A percentile compares a stretch with the other conserved stretches of the same genome.
phyloP scores from a whole-genome alignment of 2,113 vertebrate genomes.

The Genyomyrus donnyi region DNA sequence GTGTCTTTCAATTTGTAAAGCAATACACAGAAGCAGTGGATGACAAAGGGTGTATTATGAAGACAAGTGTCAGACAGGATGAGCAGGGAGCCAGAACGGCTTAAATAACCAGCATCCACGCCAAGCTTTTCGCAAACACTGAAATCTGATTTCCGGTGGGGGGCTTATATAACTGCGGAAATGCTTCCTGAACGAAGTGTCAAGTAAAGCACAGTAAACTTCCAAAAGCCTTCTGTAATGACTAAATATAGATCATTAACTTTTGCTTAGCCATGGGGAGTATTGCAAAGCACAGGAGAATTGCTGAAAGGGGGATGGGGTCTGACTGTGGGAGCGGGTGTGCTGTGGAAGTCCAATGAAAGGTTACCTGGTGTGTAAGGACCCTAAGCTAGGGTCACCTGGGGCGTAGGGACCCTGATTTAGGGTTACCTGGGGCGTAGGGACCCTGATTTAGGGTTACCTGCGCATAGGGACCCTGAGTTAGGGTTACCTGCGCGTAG shows the following conservation, averaged over 20 bases:
- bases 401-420: not conserved
- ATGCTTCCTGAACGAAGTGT: conserved; percentile 26
- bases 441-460: not conserved
- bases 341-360: not conserved
- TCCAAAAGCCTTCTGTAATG: not conserved
- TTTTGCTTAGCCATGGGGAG: not conserved
- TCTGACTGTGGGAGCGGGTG: not conserved
- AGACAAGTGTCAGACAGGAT: conserved; percentile 54
- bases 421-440: conserved; percentile 65
- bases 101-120: conserved; percentile 54
- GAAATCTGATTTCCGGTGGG: conserved; percentile 57
- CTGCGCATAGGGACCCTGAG: not conserved
- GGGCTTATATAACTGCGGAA: conserved; percentile 27
- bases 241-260: not conserved
- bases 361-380: not conserved
- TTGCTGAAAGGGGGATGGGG: not conserved
- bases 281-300: not conserved
- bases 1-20: conserved; percentile 61
- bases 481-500: conserved; percentile 63
- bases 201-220: conserved; percentile 9
- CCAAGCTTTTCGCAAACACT: conserved; percentile 48
- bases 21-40: conserved; percentile 53
- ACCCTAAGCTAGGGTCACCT: not conserved
- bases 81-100: conserved; percentile 50
- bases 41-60: conserved; percentile 61